These are phyloP conservation scores for Ephestia elutella DNA, from an alignment of 1,140 invertebrate genomes.

Conservation along the genomic window DNA sequence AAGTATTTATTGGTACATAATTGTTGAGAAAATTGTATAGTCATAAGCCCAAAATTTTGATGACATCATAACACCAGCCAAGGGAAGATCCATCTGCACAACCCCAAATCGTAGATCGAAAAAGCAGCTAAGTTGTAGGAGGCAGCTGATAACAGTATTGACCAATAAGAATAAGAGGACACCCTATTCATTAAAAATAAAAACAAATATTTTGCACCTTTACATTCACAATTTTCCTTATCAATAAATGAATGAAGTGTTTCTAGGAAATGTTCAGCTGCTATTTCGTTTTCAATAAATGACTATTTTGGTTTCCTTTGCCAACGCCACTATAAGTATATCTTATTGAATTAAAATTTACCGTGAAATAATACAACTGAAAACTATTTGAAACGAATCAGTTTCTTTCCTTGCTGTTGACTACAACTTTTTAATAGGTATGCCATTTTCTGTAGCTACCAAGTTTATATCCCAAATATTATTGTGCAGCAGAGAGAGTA, in stretches of 20 bases:
- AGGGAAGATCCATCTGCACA: no score
- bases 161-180: neutral
- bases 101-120: no score
- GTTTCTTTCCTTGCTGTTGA: neutral
- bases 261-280: neutral
- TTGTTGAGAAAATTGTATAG: no score
- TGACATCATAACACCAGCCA: no score
- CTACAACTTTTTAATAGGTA: no score
- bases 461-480: no score
- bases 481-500: no score
- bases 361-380: constrained; percentile 29
- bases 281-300: constrained; percentile 8
- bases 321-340: constrained; percentile 9
- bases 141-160: no score
- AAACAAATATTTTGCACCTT: neutral
- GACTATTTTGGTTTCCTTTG: neutral
- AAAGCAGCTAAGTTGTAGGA: no score
- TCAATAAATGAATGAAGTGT: neutral
- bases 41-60: no score
- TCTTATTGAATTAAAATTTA: constrained; percentile 19
- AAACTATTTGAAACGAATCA: constrained; percentile 10
- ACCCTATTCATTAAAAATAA: neutral
- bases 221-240: neutral
- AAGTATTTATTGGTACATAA: no score
- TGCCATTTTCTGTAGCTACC: no score